Evolutionary conservation across 2,888 invertebrate genomes (phyloP).

Genomic region (Lepidonotus clava): DNA sequence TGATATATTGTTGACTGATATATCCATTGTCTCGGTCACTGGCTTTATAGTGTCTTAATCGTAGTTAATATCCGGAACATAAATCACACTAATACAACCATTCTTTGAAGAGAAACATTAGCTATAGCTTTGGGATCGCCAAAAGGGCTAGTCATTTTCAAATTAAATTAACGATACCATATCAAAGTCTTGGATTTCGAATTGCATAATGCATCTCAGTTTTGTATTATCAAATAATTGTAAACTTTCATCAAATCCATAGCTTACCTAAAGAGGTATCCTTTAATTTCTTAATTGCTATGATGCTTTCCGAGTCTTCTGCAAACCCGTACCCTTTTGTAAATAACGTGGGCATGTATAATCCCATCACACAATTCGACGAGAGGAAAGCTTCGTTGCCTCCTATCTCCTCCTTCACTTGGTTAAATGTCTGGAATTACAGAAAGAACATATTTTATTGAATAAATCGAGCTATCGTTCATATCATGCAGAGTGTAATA

Average conservation of each 20-base stretch:
- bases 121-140: background rate
- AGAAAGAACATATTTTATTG: too few species aligned
- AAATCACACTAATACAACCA: too few species aligned
- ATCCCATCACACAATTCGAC: constrained; percentile 61
- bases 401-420: constrained; percentile 23
- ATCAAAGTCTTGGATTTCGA: background rate
- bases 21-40: too few species aligned
- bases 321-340: constrained; percentile 60
- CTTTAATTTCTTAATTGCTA: constrained; percentile 47
- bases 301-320: constrained; percentile 57
- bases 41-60: too few species aligned
- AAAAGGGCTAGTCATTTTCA: background rate
- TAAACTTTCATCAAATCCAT: background rate
- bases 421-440: background rate
- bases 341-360: constrained; percentile 60
- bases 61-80: too few species aligned
- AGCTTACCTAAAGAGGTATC: constrained; percentile 53
- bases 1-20: too few species aligned
- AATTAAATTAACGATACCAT: background rate
- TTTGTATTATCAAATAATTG: background rate
- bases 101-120: background rate
- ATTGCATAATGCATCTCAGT: background rate
- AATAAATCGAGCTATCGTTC: too few species aligned
- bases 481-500: too few species aligned
- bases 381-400: constrained; percentile 56